These are phyloP conservation scores for Loris lydekkerianus DNA, from an alignment of 2,797 vertebrate genomes.

Conservation along the genomic window DNA sequence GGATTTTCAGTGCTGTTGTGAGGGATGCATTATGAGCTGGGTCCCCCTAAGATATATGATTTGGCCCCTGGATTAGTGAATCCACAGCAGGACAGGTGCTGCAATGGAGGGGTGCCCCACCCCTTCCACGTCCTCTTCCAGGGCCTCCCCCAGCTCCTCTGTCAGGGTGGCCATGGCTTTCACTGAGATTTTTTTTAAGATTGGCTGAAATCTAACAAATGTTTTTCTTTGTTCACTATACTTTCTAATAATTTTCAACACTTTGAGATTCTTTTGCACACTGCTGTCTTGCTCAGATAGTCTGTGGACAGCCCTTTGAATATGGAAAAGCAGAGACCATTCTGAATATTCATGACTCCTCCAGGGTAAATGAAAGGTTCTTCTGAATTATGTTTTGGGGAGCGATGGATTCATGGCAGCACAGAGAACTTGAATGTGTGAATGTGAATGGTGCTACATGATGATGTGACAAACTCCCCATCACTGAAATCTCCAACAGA, in stretches of 20 bases:
- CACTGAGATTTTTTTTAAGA: not conserved
- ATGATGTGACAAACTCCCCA: not conserved
- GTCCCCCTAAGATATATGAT: not conserved
- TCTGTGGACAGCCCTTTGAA: not conserved
- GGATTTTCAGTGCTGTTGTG: not conserved
- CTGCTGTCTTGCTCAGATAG: not conserved
- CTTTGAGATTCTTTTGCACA: not conserved
- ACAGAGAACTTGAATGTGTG: not conserved
- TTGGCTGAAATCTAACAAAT: not conserved
- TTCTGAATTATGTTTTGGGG: not conserved
- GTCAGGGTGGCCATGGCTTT: not conserved
- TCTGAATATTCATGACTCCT: not conserved
- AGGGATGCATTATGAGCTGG: fast-evolving
- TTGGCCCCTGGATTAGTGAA: not conserved
- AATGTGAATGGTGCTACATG: fast-evolving
- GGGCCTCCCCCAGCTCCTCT: not conserved
- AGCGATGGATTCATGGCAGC: not conserved
- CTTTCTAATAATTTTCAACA: not conserved
- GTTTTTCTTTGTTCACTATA: not conserved
- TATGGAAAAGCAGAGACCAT: not conserved
- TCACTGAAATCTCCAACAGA: not conserved
- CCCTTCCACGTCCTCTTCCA: not conserved
- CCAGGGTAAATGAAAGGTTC: not conserved
- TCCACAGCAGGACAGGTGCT: not conserved
- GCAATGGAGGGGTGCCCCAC: too few species aligned